A percentile compares a stretch with the other conserved stretches of the same genome.
phyloP scores from a whole-genome alignment of 2,797 vertebrate genomes.

The Pyrocephalus nanus region DNA sequence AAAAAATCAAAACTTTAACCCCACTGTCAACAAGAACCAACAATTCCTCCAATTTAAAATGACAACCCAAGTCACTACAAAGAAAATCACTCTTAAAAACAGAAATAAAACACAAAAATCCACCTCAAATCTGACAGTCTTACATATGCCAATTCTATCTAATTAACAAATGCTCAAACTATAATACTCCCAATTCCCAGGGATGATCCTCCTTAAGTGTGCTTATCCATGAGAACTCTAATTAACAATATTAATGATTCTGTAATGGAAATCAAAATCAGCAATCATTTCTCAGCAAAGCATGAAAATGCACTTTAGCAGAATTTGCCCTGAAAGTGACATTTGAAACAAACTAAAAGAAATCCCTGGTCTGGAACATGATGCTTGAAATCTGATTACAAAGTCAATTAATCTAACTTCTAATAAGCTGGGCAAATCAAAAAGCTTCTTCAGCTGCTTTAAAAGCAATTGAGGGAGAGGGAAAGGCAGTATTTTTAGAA shows the following conservation, averaged over 20 bases:
- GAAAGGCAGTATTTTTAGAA: background rate
- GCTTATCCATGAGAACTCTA: slow-evolving; percentile 66
- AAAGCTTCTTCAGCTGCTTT: slow-evolving; percentile 56
- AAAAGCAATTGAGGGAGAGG: background rate
- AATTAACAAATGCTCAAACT: slow-evolving; percentile 48
- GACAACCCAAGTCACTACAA: background rate
- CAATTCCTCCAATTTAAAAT: background rate
- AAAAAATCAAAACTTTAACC: background rate
- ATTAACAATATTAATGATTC: slow-evolving; percentile 72
- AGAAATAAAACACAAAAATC: slow-evolving; percentile 44
- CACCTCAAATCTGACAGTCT: slow-evolving; percentile 4
- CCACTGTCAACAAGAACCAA: background rate
- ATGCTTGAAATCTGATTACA: slow-evolving; percentile 74
- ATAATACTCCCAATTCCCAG: slow-evolving; percentile 65
- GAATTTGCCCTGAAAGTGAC: slow-evolving; percentile 41
- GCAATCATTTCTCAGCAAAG: slow-evolving; percentile 63
- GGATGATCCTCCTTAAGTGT: slow-evolving; percentile 68
- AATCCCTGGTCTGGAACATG: slow-evolving; percentile 62
- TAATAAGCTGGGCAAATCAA: slow-evolving; percentile 42
- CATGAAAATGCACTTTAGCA: slow-evolving; percentile 63
- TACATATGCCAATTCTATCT: slow-evolving; percentile 45
- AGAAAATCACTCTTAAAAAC: background rate
- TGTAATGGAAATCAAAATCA: slow-evolving; percentile 68
- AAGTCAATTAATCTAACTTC: slow-evolving; percentile 71
- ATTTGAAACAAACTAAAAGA: slow-evolving; percentile 47